A percentile compares a stretch with the other conserved stretches of the same genome.
These are phyloP conservation scores for Elymnias hypermnestra DNA, from an alignment of 1,140 invertebrate genomes.

Conservation along the genomic window DNA sequence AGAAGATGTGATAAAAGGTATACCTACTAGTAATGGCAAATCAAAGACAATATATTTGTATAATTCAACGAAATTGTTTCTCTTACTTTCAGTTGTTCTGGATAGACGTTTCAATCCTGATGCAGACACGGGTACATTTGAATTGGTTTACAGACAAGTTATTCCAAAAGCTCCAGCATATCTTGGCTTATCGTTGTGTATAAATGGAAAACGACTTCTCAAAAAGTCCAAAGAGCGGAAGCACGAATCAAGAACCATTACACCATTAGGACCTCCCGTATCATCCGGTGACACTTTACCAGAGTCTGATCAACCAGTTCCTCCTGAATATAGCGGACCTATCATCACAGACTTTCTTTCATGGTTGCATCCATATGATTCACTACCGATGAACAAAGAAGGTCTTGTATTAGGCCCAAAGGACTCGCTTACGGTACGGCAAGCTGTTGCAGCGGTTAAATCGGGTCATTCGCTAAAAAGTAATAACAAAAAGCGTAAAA, in stretches of 20 bases:
- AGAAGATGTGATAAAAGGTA: constrained; percentile 95
- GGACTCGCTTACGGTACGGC: constrained; percentile 67
- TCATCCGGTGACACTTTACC: constrained; percentile 33
- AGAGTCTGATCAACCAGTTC: constrained; percentile 47
- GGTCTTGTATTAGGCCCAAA: constrained; percentile 47
- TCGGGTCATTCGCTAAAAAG: constrained; percentile 57
- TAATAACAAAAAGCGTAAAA: constrained; percentile 70
- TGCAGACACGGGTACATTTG: constrained; percentile 91
- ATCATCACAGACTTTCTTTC: constrained; percentile 71
- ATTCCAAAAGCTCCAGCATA: constrained; percentile 89
- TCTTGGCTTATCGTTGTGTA: constrained; percentile 85
- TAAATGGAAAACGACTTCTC: constrained; percentile 80
- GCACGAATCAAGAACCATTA: constrained; percentile 39
- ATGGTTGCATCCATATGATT: constrained; percentile 68
- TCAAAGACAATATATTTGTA: too few species aligned
- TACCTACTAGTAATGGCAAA: not conserved
- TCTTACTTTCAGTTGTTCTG: constrained; percentile 89
- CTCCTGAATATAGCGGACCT: constrained; percentile 59
- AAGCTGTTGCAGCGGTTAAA: constrained; percentile 68
- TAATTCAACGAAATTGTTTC: too few species aligned
- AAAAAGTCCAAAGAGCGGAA: constrained; percentile 59
- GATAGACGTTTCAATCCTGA: constrained; percentile 86
- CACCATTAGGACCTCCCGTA: constrained; percentile 34
- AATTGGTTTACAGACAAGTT: constrained; percentile 85
- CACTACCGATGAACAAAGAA: constrained; percentile 56